phyloP scores from a whole-genome alignment of 2,888 invertebrate species.

The Malacosoma neustria region DNA sequence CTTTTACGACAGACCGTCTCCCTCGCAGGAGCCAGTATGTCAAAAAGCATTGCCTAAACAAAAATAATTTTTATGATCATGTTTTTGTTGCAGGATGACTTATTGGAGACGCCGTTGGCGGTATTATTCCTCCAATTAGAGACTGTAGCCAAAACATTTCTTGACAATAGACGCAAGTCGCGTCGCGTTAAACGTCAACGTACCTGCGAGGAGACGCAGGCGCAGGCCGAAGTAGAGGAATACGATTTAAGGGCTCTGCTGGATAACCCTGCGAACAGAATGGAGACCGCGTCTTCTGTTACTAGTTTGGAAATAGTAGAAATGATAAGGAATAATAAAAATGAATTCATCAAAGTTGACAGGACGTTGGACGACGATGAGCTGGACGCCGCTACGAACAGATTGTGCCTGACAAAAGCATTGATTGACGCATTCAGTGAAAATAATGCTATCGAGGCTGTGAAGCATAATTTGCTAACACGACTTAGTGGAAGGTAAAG shows the following conservation, averaged over 20 bases:
- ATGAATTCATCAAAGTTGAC: conserved; percentile 28
- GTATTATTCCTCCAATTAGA: conserved; percentile 61
- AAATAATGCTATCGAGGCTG: conserved; percentile 71
- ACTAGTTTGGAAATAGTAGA: conserved; percentile 37
- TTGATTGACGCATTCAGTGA: conserved; percentile 80
- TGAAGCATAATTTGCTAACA: conserved; percentile 65
- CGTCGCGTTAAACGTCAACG: conserved; percentile 51
- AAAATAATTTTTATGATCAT: no score
- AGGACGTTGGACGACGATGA: conserved; percentile 38
- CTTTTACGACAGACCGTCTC: no score
- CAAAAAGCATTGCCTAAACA: no score
- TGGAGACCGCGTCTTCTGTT: conserved; percentile 34
- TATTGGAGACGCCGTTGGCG: conserved; percentile 57
- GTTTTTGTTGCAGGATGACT: conserved; percentile 48
- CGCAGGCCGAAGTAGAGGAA: conserved; percentile 19
- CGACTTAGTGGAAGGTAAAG: no score
- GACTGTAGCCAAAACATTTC: conserved; percentile 46
- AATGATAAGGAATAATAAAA: conserved; percentile 45
- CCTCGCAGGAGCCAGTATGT: no score
- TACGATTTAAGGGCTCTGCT: conserved; percentile 40
- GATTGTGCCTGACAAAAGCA: conserved; percentile 51
- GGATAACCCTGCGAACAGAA: conserved; percentile 35
- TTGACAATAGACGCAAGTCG: conserved; percentile 45
- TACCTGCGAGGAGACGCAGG: conserved; percentile 38
- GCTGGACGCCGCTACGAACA: conserved; percentile 43